These are phyloP conservation scores for Oxyteleia sp. DNA, from an alignment of 2,888 invertebrate species.

Conservation along the genomic window DNA sequence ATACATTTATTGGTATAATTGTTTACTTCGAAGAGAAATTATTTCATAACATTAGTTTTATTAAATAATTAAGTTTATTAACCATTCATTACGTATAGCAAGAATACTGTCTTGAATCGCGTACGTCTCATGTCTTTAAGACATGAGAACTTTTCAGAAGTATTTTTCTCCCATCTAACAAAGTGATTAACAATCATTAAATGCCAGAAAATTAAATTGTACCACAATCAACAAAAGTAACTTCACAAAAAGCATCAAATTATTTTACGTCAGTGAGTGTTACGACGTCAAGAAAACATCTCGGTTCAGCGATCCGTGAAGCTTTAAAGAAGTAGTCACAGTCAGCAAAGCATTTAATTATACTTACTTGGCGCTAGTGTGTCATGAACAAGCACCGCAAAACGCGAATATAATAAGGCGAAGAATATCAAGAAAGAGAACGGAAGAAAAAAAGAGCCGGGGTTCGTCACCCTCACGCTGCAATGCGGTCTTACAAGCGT, in stretches of 20 bases:
- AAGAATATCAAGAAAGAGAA: conserved; percentile 69
- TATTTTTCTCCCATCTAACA: background rate
- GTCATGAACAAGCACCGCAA: conserved; percentile 73
- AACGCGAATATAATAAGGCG: conserved; percentile 67
- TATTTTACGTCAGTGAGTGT: conserved; percentile 19
- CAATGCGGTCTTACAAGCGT: conserved; percentile 81
- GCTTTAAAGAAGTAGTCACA: conserved; percentile 61
- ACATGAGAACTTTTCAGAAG: no score
- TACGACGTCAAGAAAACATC: conserved; percentile 45
- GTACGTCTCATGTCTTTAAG: no score
- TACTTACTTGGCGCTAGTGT: conserved; percentile 70
- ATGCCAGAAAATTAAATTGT: conserved; percentile 4
- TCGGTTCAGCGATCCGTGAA: conserved; percentile 57
- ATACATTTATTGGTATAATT: no score
- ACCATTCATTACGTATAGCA: no score
- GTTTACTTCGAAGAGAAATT: no score
- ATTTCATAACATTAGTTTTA: no score
- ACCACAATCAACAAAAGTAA: conserved; percentile 21
- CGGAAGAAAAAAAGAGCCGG: conserved; percentile 49
- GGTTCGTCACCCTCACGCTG: conserved; percentile 76
- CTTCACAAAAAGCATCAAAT: conserved; percentile 21
- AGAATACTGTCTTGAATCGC: no score
- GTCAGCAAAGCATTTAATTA: conserved; percentile 72
- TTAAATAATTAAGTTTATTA: background rate
- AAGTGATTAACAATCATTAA: conserved; percentile 19